Percentiles rank a stretch among this genome's conserved stretches.
phyloP scores from a whole-genome alignment of 2,113 vertebrate species.

The Indicator maculatus region DNA sequence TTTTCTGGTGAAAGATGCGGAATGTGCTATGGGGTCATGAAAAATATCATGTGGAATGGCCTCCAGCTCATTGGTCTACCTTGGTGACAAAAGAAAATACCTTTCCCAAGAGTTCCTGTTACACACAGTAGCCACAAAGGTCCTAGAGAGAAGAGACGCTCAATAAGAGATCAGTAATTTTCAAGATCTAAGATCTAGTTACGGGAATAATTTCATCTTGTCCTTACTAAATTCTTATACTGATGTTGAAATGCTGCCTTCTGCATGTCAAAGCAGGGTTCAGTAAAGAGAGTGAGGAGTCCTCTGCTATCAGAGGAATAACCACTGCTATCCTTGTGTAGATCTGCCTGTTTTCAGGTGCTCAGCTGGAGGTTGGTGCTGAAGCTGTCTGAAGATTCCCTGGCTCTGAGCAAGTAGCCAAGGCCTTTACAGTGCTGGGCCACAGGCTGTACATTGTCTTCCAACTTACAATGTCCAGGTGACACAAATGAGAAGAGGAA shows the following conservation, averaged over 20 bases:
- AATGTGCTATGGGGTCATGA: neutral
- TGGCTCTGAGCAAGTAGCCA: accelerated
- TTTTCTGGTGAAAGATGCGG: neutral
- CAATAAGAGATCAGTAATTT: neutral
- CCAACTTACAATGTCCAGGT: neutral
- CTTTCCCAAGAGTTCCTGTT: neutral
- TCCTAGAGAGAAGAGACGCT: neutral
- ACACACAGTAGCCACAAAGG: neutral
- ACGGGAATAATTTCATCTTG: neutral
- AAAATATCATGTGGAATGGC: neutral
- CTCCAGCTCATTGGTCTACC: neutral
- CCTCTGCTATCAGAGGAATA: neutral
- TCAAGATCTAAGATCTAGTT: neutral
- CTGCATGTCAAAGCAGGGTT: neutral
- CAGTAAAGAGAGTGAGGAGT: neutral
- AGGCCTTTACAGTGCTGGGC: neutral
- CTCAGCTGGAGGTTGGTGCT: neutral
- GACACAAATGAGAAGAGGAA: neutral
- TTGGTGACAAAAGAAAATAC: neutral
- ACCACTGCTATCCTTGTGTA: neutral
- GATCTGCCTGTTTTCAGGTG: neutral
- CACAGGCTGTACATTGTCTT: neutral
- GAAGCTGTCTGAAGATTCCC: neutral
- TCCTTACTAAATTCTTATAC: neutral
- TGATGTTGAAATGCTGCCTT: neutral